Conservation (phyloP, 2,113 vertebrate species). For the Sinocyclocheilus anshuiensis region DNA sequence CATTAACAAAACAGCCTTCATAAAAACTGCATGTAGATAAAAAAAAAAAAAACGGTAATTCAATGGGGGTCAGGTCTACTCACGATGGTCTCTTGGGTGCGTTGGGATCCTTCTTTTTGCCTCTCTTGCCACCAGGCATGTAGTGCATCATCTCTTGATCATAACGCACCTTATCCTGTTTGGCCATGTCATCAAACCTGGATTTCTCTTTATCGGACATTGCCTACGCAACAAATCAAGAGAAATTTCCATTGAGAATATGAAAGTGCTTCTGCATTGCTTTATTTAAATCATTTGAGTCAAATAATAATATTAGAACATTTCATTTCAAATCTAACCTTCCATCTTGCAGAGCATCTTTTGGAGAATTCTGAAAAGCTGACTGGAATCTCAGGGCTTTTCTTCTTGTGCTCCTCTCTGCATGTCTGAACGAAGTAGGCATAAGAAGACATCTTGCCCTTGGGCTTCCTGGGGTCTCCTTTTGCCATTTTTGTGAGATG, state of each 20-base stretch:
- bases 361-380: slow-evolving; percentile 89
- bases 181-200: slow-evolving; percentile 88
- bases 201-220: slow-evolving; percentile 88
- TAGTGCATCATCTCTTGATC: slow-evolving; percentile 90
- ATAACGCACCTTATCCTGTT: slow-evolving; percentile 87
- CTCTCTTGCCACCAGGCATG: slow-evolving; percentile 77
- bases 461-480: slow-evolving; percentile 89
- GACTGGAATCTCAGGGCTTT: slow-evolving; percentile 85
- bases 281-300: not conserved
- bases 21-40: not conserved
- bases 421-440: slow-evolving; percentile 90
- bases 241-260: slow-evolving; percentile 15
- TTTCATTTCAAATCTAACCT: slow-evolving; percentile 67
- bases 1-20: not conserved
- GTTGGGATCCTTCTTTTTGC: slow-evolving; percentile 89
- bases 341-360: slow-evolving; percentile 84
- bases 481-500: slow-evolving; percentile 79
- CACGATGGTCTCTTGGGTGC: slow-evolving; percentile 87
- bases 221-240: slow-evolving; percentile 67
- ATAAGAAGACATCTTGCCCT: slow-evolving; percentile 90
- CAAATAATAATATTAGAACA: not conserved
- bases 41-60: no score
- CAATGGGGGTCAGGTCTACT: slow-evolving; percentile 59
- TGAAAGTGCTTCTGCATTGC: not conserved
- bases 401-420: slow-evolving; percentile 88